phyloP scores from a whole-genome alignment of 2,888 invertebrate species.

The Anarsia innoxiella region DNA sequence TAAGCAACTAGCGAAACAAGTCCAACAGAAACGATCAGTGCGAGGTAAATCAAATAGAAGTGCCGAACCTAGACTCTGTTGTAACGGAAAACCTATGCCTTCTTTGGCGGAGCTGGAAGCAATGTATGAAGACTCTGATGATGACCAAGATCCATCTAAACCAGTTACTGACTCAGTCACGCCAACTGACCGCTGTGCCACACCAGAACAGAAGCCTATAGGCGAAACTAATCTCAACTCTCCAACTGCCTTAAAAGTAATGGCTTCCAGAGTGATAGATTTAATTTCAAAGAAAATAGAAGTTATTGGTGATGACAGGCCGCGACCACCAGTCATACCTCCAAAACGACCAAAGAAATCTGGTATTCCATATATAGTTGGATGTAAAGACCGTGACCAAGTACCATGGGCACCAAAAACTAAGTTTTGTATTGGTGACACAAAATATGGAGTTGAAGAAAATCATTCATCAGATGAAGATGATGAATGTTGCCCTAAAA shows the following conservation, averaged over 20 bases:
- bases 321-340: conserved; percentile 24
- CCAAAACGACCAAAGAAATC: conserved; percentile 27
- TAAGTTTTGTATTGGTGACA: conserved; percentile 25
- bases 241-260: conserved; percentile 19
- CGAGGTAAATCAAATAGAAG: background rate
- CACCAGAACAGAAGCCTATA: conserved; percentile 2
- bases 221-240: conserved; percentile 14
- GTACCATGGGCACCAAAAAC: conserved; percentile 19
- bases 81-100: conserved; percentile 34
- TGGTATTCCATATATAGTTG: conserved; percentile 31
- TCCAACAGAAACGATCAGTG: conserved; percentile 11
- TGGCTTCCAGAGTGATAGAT: conserved; percentile 20
- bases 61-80: conserved; percentile 18
- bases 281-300: conserved; percentile 15
- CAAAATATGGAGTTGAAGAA: conserved; percentile 25
- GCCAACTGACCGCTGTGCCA: conserved; percentile 8
- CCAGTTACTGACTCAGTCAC: no score
- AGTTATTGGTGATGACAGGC: conserved; percentile 15
- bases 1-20: conserved; percentile 17
- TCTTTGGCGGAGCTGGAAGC: conserved; percentile 32
- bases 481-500: conserved; percentile 16
- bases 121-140: conserved; percentile 31
- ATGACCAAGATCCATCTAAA: no score
- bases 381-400: conserved; percentile 27
- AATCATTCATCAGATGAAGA: conserved; percentile 14